Evolutionary conservation across 1,140 invertebrate species (phyloP).

Genomic region (Zaprionus gabonicus): DNA sequence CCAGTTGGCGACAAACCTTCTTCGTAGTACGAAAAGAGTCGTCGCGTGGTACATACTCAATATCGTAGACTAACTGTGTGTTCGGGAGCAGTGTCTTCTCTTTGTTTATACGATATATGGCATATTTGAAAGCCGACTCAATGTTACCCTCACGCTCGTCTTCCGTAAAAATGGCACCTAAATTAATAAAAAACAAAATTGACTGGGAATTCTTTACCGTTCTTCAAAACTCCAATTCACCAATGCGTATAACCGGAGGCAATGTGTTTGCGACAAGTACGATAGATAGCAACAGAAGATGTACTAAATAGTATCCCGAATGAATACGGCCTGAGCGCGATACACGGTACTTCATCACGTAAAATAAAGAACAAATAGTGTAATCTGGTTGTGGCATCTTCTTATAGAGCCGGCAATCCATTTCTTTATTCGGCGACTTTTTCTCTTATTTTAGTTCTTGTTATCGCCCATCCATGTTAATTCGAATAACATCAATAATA

Average conservation of each 20-base stretch:
- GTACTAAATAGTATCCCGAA: slow-evolving; percentile 10
- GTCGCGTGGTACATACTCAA: slow-evolving; percentile 93
- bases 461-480: neutral
- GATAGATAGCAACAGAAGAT: slow-evolving; percentile 41
- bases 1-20: slow-evolving; percentile 95
- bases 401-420: neutral
- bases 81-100: slow-evolving; percentile 92
- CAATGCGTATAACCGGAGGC: slow-evolving; percentile 63
- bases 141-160: slow-evolving; percentile 93
- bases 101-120: slow-evolving; percentile 95
- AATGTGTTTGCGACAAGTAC: slow-evolving; percentile 42
- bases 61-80: slow-evolving; percentile 94
- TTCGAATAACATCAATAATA: neutral
- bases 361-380: neutral
- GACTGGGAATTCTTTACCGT: neutral
- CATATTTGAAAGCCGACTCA: slow-evolving; percentile 96
- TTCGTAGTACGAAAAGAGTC: slow-evolving; percentile 96
- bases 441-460: neutral
- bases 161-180: slow-evolving; percentile 95
- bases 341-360: neutral
- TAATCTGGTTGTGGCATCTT: neutral
- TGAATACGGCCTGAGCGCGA: neutral
- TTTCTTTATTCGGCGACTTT: neutral
- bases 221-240: slow-evolving; percentile 30
- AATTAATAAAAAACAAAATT: neutral